Base-by-base conservation (phyloP, 1,140 invertebrate species). In the Cataglyphis hispanica region DNA sequence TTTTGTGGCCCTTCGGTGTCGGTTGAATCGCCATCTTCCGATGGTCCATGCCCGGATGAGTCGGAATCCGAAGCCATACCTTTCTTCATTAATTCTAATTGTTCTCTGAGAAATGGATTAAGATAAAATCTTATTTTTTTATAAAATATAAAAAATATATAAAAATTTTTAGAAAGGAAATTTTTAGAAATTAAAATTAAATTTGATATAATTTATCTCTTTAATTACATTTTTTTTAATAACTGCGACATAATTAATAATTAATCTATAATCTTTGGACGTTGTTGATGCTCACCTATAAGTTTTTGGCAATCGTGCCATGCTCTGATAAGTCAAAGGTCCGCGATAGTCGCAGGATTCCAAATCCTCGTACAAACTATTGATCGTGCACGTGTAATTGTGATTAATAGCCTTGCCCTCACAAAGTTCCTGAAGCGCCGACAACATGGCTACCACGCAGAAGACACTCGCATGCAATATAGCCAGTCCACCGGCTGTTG, bases 261-360 rank as follows among this genome's bases (percentile, higher is more conserved):
- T 16, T 40, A 50, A 50, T 6, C 31, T 27, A 0, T 19, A 19
- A 19, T 16, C 46, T 50, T 16, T 4, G 4, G 46, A 50, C 11
- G 22, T 83, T 11, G 16, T 60, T 43, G 22, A 50, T n/a, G 31
- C 10, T 85, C 87, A 97, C 96, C 97, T 96, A 88, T 98, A 98
- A 6, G 97, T 97, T 90, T 97, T 98, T 31, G 97, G 97, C 83
- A 98, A 94, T 87, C 97, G 95, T 1, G 97, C 97, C 94, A 98
- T 96, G n/a, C 97, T 97, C 90, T 98, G 97, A 92, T 98, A 98
- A 43, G 98, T 98, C 16, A 98, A 91, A 1, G 98, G 97, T 7
- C 98, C 98, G 53, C 96, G 97, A 92, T 98, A 98, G 94, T 98
- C 98, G 34, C 97, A 97, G 90, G 98, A 97, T 89, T 97, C 96